phyloP scores from a whole-genome alignment of 2,113 vertebrate species.

The Trogon melanurus region DNA sequence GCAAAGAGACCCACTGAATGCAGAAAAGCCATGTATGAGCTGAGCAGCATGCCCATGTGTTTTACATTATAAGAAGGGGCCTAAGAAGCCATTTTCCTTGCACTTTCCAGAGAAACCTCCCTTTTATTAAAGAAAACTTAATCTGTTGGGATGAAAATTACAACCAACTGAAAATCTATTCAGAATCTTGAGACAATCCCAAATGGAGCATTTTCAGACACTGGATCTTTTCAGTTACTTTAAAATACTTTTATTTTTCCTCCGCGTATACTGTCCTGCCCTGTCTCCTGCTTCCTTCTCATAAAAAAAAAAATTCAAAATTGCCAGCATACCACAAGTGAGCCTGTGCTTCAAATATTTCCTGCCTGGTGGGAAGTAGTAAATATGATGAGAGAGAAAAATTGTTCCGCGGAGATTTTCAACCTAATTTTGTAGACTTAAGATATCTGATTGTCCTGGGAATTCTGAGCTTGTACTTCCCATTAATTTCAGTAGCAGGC shows the following conservation, averaged over 20 bases:
- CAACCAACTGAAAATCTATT: neutral
- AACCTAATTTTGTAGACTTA: constrained; percentile 47
- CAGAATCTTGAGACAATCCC: constrained; percentile 6
- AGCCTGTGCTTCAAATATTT: constrained; percentile 29
- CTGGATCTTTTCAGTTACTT: neutral
- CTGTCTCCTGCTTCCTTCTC: neutral
- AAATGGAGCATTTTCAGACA: neutral
- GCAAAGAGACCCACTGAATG: neutral
- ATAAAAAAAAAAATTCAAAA: neutral
- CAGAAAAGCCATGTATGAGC: neutral
- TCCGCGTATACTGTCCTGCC: neutral
- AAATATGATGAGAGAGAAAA: constrained; percentile 60
- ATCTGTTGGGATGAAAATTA: constrained; percentile 43
- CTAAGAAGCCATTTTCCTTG: constrained; percentile 36
- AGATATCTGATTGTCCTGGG: constrained; percentile 48
- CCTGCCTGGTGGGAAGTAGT: constrained; percentile 33
- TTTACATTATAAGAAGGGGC: constrained; percentile 11
- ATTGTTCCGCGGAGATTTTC: constrained; percentile 57
- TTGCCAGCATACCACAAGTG: neutral
- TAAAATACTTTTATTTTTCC: neutral
- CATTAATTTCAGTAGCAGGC: constrained; percentile 63
- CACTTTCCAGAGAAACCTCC: neutral
- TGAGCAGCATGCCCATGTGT: constrained; percentile 21
- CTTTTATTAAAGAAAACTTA: neutral
- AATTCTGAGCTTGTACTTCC: neutral